Conservation (phyloP, 2,113 vertebrate species). For the Struthidea cinerea region DNA sequence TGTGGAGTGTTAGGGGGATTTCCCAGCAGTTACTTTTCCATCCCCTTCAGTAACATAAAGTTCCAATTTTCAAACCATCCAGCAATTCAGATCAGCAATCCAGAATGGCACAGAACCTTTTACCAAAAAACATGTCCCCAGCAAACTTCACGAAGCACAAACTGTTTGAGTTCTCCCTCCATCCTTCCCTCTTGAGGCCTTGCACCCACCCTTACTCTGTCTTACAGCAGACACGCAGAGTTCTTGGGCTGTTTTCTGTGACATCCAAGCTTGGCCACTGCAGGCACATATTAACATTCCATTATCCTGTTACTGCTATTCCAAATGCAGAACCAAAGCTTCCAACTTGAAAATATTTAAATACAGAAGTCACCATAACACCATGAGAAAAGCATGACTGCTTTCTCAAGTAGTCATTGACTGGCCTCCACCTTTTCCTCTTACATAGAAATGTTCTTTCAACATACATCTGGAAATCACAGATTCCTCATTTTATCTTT, state of each 20-base stretch:
- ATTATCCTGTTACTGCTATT: background rate
- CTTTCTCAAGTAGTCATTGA: background rate
- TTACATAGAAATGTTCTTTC: rapidly evolving
- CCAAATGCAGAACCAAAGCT: background rate
- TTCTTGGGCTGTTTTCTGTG: background rate
- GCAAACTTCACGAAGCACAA: background rate
- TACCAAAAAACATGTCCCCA: background rate
- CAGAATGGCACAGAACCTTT: background rate
- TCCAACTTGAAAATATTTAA: background rate
- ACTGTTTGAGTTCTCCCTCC: background rate
- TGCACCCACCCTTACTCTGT: background rate
- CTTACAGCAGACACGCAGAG: background rate
- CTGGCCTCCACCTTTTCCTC: background rate
- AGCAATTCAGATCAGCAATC: background rate
- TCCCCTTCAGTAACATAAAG: background rate
- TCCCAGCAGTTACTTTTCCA: background rate
- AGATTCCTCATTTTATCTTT: background rate
- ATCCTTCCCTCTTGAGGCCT: background rate
- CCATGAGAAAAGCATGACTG: background rate
- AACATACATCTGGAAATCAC: background rate
- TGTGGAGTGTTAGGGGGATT: background rate
- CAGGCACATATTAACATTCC: background rate
- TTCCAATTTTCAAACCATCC: background rate
- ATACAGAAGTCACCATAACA: background rate
- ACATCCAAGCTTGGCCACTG: background rate